A percentile compares a stretch with the other conserved stretches of the same genome.
phyloP scores from a whole-genome alignment of 2,113 vertebrate genomes.

The Fukomys damarensis region DNA sequence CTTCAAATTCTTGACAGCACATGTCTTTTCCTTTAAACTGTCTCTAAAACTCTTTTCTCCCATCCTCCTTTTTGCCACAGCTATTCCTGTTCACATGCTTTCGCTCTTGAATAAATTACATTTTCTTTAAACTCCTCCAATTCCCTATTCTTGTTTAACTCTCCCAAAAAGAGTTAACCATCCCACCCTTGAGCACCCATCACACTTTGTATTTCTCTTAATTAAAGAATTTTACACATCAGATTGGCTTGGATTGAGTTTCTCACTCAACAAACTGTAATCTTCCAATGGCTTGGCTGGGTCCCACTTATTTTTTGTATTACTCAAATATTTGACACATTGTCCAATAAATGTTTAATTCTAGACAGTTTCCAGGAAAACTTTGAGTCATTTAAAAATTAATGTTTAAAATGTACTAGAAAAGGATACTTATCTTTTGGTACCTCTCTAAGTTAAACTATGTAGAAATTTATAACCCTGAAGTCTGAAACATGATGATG shows the following conservation, averaged over 20 bases:
- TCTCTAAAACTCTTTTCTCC: background rate
- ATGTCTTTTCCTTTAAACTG: background rate
- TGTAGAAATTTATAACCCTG: background rate
- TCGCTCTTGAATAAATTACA: background rate
- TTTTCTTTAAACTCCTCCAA: background rate
- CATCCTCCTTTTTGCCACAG: background rate
- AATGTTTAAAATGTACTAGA: background rate
- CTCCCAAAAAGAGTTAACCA: background rate
- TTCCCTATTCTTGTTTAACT: background rate
- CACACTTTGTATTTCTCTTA: background rate
- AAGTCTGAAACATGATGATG: background rate
- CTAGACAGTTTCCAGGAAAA: background rate
- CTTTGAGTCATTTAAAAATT: conserved; percentile 23
- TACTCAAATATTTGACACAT: conserved; percentile 13
- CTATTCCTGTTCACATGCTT: background rate
- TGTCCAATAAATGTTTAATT: background rate
- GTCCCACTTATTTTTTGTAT: conserved; percentile 6
- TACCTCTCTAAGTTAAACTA: background rate
- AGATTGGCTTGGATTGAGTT: background rate
- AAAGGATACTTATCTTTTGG: background rate
- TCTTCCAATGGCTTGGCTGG: background rate
- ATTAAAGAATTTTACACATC: background rate
- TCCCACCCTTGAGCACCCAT: background rate
- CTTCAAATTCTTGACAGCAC: background rate
- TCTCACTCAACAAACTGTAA: background rate